Base-by-base conservation (phyloP, 2,113 vertebrate genomes). In the Cromileptes altivelis region DNA sequence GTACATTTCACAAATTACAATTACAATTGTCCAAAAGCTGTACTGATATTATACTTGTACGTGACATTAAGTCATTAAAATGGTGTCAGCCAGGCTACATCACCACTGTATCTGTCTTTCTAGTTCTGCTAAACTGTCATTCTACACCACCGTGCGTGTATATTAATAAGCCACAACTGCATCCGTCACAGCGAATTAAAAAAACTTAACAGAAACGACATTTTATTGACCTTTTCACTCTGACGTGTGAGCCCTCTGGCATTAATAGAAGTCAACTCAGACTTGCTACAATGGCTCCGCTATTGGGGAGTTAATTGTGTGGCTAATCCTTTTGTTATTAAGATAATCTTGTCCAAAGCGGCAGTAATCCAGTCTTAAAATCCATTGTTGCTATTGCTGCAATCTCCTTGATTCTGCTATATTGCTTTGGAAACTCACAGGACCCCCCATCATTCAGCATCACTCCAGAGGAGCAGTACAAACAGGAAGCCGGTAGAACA, bases 381-480 rank as follows among this genome's bases (percentile, higher is more conserved):
- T 84, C 80, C 86, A 81, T 84, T 78, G 72, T 81, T 91, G 56
- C 72, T 75, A 23, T 80, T 77, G 47, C 84, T 79, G 80, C 62
- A 71, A 71, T 83, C 70, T 88, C 61, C 81, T 81, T 82, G 76
- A 88, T 83, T 82, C 47, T 40, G 68, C 65, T 72, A 40, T 80
- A 61, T 89, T 88, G 68, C 72, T 85, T 76, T 86, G 88, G 70
- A 23, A 73, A 80, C 87, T 85, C 12, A 18, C 85, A 99, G 98
- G 97, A 98, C 72, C 98, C 98, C n/a, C 98, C 98, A 0, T 82
- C 92, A 47, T 97, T 99, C 88, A 90, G 93, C 1, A 30, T 95
- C 56, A 79, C 89, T 47, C 98, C 98, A 21, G 95, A 95, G 77
- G 91, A 95, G 64, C 96, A 96, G 25, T 99, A 99, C 85, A 96